Evolutionary conservation across 2,888 invertebrate species (phyloP).

Genomic region (Apotomis turbidana): DNA sequence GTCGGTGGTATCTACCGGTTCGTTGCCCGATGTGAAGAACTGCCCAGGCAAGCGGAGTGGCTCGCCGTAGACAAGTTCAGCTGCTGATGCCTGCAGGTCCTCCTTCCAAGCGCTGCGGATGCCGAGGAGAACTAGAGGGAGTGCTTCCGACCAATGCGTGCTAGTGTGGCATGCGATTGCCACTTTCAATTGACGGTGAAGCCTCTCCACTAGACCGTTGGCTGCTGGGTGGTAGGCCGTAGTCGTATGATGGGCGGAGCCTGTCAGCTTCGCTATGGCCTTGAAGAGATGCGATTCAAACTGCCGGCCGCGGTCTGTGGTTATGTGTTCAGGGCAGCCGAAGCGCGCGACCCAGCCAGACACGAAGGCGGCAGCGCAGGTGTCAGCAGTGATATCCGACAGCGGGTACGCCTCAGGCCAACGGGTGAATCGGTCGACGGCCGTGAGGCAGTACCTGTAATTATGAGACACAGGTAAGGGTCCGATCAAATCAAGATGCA

Average conservation of each 20-base stretch:
- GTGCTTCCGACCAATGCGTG: constrained; percentile 40
- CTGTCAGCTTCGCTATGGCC: too few species aligned
- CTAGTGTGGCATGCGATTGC: constrained; percentile 11
- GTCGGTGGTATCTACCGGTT: too few species aligned
- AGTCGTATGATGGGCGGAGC: background rate
- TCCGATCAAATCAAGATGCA: constrained; percentile 55
- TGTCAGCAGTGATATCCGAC: constrained; percentile 8
- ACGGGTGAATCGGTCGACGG: constrained; percentile 45
- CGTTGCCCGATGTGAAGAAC: too few species aligned
- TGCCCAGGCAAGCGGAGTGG: too few species aligned
- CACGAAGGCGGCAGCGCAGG: constrained; percentile 16
- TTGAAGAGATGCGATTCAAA: too few species aligned
- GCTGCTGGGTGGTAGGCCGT: constrained; percentile 44
- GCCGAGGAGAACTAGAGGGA: too few species aligned
- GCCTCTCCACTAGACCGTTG: constrained; percentile 62
- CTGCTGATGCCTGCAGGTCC: too few species aligned
- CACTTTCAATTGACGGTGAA: constrained; percentile 11
- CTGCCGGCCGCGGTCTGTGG: too few species aligned
- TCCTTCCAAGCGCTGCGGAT: too few species aligned
- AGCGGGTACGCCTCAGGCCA: constrained; percentile 16
- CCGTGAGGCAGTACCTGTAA: constrained; percentile 47
- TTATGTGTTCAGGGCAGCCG: too few species aligned
- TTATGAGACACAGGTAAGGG: constrained; percentile 45
- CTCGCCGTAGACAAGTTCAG: too few species aligned
- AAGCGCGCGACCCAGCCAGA: constrained; percentile 4